Conservation (phyloP, 2,113 vertebrate genomes). For the Rhinichthys klamathensis region DNA sequence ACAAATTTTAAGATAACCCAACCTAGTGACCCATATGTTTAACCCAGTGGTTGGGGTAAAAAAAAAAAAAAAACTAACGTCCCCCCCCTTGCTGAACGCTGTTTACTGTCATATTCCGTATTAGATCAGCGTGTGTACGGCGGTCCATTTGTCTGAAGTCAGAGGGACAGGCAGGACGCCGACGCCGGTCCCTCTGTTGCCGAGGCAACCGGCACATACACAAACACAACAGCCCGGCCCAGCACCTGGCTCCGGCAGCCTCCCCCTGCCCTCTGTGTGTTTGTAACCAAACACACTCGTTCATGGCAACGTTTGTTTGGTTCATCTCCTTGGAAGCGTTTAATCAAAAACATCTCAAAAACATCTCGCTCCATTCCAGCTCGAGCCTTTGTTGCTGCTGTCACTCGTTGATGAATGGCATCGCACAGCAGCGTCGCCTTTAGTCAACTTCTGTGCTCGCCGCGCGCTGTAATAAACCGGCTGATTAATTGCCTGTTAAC, state of each 20-base stretch:
- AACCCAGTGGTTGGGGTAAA: too few relatives aligned
- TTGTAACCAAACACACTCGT: constrained; percentile 76
- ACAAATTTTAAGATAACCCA: too few relatives aligned
- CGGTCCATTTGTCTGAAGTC: not conserved
- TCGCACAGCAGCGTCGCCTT: constrained; percentile 29
- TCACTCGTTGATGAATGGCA: constrained; percentile 57
- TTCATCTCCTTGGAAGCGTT: constrained; percentile 67
- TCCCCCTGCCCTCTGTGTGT: constrained; percentile 69
- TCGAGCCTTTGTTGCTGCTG: constrained; percentile 50
- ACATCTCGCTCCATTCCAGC: constrained; percentile 60
- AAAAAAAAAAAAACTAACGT: too few relatives aligned
- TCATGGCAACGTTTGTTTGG: constrained; percentile 79
- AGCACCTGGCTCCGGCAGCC: constrained; percentile 65
- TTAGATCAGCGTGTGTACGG: not conserved
- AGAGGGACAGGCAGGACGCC: constrained; percentile 59
- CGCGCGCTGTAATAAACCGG: constrained; percentile 40
- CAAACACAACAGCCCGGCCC: constrained; percentile 59
- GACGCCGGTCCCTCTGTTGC: constrained; percentile 63
- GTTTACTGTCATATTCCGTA: not conserved
- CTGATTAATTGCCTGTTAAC: constrained; percentile 55
- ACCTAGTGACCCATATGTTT: too few relatives aligned
- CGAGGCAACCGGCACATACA: constrained; percentile 72
- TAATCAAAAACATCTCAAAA: constrained; percentile 71
- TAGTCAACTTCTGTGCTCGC: constrained; percentile 8
- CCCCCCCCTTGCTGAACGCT: not conserved